Evolutionary conservation across 1,140 invertebrate species (phyloP).

Genomic region (Psix sp.): DNA sequence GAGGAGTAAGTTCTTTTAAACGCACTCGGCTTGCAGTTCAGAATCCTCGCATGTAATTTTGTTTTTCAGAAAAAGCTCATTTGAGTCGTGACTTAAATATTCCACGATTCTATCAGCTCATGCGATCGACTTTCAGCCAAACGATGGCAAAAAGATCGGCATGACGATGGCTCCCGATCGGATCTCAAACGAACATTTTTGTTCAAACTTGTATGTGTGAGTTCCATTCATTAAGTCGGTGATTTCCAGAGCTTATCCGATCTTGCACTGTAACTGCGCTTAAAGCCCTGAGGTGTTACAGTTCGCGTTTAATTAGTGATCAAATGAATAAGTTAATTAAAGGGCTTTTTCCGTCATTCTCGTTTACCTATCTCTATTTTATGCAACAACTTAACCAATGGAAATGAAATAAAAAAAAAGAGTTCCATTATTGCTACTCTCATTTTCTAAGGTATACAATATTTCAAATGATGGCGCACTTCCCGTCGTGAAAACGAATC

Average conservation of each 20-base stretch:
- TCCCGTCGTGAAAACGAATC: slow-evolving; percentile 36
- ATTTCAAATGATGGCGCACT: slow-evolving; percentile 18
- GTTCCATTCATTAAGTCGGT: slow-evolving; percentile 70
- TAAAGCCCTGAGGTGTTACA: slow-evolving; percentile 70
- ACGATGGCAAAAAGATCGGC: slow-evolving; percentile 55
- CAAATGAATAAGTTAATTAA: slow-evolving; percentile 76
- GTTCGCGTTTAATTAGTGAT: slow-evolving; percentile 74
- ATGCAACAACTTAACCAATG: not conserved
- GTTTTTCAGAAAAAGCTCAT: slow-evolving; percentile 56
- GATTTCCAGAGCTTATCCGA: slow-evolving; percentile 69
- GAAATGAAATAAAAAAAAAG: not conserved
- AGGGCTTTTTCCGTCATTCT: slow-evolving; percentile 28
- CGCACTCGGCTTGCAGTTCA: not conserved
- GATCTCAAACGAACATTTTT: slow-evolving; percentile 53
- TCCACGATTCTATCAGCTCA: slow-evolving; percentile 57
- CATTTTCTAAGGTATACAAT: slow-evolving; percentile 11
- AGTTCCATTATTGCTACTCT: slow-evolving; percentile 7
- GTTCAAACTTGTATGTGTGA: slow-evolving; percentile 34
- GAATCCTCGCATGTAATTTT: slow-evolving; percentile 42
- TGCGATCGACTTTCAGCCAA: slow-evolving; percentile 53
- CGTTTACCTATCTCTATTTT: not conserved
- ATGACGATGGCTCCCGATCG: slow-evolving; percentile 44
- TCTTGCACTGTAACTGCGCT: slow-evolving; percentile 62
- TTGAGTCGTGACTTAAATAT: slow-evolving; percentile 57
- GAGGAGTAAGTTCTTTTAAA: slow-evolving; percentile 20